These are phyloP conservation scores for Columba livia DNA, from an alignment of 2,113 vertebrate genomes.

Conservation along the genomic window DNA sequence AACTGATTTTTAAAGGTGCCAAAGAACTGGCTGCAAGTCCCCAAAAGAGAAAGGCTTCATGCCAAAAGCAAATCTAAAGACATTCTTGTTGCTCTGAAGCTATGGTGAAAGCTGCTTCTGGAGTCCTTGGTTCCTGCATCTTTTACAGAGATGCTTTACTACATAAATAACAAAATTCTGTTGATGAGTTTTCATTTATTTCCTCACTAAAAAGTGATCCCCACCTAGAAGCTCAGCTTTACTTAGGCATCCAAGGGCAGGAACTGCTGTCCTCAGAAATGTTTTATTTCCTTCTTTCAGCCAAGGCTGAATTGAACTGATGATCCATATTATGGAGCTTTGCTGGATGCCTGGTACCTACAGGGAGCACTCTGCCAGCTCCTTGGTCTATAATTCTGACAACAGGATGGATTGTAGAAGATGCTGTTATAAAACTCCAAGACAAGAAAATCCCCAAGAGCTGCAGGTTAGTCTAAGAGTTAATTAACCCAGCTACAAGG, in stretches of 20 bases:
- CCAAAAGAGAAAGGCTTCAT: background rate
- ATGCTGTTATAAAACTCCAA: background rate
- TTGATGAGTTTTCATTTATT: conserved; percentile 14
- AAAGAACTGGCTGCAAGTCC: background rate
- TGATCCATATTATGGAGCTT: conserved; percentile 29
- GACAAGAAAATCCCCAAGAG: background rate
- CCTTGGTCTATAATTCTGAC: conserved; percentile 48
- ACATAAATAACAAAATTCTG: background rate
- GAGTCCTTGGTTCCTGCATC: background rate
- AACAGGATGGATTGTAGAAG: conserved; percentile 8
- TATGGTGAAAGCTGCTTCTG: background rate
- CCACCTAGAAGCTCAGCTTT: background rate
- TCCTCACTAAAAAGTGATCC: background rate
- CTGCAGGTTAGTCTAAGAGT: background rate
- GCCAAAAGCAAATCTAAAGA: background rate
- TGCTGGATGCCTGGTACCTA: conserved; percentile 4
- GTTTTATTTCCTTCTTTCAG: conserved; percentile 26
- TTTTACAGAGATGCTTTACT: background rate
- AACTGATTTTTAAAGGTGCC: background rate
- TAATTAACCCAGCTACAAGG: conserved; percentile 28
- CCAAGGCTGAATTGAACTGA: conserved; percentile 22
- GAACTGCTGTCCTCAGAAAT: background rate
- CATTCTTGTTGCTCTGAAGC: background rate
- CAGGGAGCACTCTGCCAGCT: conserved; percentile 29
- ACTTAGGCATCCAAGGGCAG: background rate